phyloP scores from a whole-genome alignment of 2,797 vertebrate genomes.

The Parambassis ranga region DNA sequence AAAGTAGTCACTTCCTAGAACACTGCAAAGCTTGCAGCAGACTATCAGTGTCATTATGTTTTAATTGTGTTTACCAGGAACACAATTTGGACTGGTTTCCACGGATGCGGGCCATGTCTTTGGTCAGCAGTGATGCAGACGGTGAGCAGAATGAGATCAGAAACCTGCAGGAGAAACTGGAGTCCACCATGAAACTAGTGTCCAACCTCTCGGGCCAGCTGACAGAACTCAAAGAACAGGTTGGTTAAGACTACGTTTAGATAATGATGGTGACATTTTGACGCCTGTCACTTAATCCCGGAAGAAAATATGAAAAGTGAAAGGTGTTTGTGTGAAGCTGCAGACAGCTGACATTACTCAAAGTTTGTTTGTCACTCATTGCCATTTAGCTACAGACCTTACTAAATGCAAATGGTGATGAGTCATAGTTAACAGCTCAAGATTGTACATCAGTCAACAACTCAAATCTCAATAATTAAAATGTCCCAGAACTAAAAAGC shows the following conservation, averaged over 20 bases:
- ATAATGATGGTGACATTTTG: neutral
- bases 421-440: constrained; percentile 58
- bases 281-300: neutral
- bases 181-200: constrained; percentile 97
- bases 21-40: neutral
- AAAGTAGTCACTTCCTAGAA: neutral
- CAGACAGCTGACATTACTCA: neutral
- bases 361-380: constrained; percentile 39
- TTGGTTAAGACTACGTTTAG: constrained; percentile 44
- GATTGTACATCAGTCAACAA: constrained; percentile 50
- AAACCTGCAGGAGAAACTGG: constrained; percentile 95
- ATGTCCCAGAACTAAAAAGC: neutral
- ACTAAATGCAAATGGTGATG: constrained; percentile 64
- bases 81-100: constrained; percentile 98
- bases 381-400: constrained; percentile 50
- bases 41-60: neutral
- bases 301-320: neutral
- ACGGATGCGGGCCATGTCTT: constrained; percentile 95
- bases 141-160: constrained; percentile 98
- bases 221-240: constrained; percentile 96
- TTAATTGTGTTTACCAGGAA: constrained; percentile 79
- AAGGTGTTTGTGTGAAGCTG: neutral
- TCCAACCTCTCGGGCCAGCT: constrained; percentile 94
- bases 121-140: constrained; percentile 95
- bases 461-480: neutral